Evolutionary conservation across 2,888 invertebrate genomes (phyloP).

Genomic region (Busseola fusca): DNA sequence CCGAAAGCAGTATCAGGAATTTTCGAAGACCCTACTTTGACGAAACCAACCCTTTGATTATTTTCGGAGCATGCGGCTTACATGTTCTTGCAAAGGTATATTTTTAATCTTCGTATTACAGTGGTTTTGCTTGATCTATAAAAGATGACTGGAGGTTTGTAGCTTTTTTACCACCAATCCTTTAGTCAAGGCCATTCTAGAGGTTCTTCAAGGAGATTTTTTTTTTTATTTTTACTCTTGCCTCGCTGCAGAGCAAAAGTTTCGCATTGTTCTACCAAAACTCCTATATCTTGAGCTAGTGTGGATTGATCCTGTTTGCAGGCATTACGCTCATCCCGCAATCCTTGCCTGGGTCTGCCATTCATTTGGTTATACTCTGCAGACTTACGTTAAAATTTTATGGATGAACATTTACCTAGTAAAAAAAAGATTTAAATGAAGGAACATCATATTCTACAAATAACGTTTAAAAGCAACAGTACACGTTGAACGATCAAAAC

Average conservation of each 20-base stretch:
- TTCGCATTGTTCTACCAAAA: background rate
- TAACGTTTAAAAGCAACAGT: too few relatives aligned
- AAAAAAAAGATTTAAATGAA: background rate
- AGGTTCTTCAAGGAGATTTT: background rate
- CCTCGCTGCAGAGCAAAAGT: background rate
- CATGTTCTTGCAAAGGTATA: slow-evolving; percentile 16
- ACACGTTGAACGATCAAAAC: too few relatives aligned
- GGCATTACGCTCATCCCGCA: too few relatives aligned
- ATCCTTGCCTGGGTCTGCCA: background rate
- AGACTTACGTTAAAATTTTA: background rate
- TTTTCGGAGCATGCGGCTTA: slow-evolving; percentile 21
- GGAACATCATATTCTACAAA: too few relatives aligned
- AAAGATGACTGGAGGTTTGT: slow-evolving; percentile 4
- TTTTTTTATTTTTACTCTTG: background rate
- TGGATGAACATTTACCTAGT: background rate
- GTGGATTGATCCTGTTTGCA: background rate
- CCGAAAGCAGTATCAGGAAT: slow-evolving; percentile 23
- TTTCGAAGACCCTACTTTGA: slow-evolving; percentile 28
- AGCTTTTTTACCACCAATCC: background rate
- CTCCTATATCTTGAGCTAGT: background rate
- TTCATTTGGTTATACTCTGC: background rate
- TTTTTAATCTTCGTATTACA: slow-evolving; percentile 28
- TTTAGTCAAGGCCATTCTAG: background rate
- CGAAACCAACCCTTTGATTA: slow-evolving; percentile 40
- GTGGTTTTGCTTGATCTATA: slow-evolving; percentile 15